A percentile compares a stretch with the other conserved stretches of the same genome.
Conservation (phyloP, 2,797 vertebrate species). For the Hylomyscus alleni region DNA sequence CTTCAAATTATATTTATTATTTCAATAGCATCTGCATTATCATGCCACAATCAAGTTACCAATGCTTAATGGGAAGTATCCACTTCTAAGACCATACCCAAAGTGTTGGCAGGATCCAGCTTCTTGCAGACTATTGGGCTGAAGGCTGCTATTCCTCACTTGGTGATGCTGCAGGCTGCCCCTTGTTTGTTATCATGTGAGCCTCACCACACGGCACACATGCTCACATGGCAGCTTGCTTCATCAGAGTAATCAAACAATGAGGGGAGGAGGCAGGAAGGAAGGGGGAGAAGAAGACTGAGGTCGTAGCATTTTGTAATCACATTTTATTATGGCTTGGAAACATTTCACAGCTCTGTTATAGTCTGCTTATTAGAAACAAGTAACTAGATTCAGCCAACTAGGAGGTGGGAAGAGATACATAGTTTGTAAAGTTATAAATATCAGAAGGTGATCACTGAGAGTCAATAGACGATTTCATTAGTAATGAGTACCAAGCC, state of each 20-base stretch:
- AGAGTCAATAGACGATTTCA: conserved; percentile 41
- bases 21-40: conserved; percentile 14
- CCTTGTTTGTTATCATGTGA: conserved; percentile 24
- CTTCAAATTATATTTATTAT: conserved; percentile 70
- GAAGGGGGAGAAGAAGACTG: background rate
- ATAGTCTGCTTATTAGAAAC: background rate
- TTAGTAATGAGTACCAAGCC: background rate
- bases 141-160: conserved; percentile 55
- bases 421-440: background rate
- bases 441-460: background rate
- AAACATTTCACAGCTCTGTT: conserved; percentile 55
- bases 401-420: background rate
- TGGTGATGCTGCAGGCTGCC: conserved; percentile 22
- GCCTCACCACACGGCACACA: background rate
- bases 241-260: conserved; percentile 67
- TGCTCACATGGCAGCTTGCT: conserved; percentile 50
- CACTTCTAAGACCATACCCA: conserved; percentile 46
- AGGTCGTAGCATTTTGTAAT: conserved; percentile 58
- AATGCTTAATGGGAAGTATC: conserved; percentile 51
- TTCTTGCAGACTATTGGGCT: conserved; percentile 2
- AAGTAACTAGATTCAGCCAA: conserved; percentile 22
- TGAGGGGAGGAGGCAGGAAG: background rate
- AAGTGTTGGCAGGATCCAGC: conserved; percentile 58
- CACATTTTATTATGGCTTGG: conserved; percentile 1
- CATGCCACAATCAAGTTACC: conserved; percentile 56